phyloP scores from a whole-genome alignment of 2,113 vertebrate species.

The Gallinago undulata region DNA sequence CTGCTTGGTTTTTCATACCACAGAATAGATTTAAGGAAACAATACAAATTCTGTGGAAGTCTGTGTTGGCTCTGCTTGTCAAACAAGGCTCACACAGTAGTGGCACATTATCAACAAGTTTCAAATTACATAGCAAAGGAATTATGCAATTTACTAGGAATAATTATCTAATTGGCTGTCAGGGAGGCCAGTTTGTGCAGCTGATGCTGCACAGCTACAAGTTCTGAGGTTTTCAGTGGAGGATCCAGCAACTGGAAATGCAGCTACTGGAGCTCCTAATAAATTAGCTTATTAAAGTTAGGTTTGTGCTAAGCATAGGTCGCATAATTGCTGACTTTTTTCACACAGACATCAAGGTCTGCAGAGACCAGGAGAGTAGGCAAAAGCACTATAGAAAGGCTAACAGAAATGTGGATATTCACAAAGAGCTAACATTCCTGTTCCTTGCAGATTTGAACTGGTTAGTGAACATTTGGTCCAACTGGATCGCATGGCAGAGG shows the following conservation, averaged over 20 bases:
- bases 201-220: neutral
- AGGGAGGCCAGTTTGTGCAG: neutral
- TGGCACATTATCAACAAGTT: neutral
- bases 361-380: neutral
- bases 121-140: neutral
- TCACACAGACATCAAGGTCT: neutral
- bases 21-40: neutral
- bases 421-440: accelerated
- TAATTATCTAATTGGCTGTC: neutral
- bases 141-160: neutral
- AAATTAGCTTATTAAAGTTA: neutral
- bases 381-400: no score
- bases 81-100: neutral
- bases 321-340: neutral
- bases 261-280: neutral
- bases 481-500: slow-evolving; percentile 63
- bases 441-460: slow-evolving; percentile 36
- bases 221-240: neutral
- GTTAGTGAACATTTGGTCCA: slow-evolving; percentile 22
- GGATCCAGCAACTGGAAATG: neutral
- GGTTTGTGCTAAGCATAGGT: neutral
- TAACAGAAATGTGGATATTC: accelerated
- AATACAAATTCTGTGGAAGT: accelerated
- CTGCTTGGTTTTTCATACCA: accelerated
- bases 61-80: neutral